These are phyloP conservation scores for Bombus balteatus DNA, from an alignment of 1,140 invertebrate genomes.

Conservation along the genomic window DNA sequence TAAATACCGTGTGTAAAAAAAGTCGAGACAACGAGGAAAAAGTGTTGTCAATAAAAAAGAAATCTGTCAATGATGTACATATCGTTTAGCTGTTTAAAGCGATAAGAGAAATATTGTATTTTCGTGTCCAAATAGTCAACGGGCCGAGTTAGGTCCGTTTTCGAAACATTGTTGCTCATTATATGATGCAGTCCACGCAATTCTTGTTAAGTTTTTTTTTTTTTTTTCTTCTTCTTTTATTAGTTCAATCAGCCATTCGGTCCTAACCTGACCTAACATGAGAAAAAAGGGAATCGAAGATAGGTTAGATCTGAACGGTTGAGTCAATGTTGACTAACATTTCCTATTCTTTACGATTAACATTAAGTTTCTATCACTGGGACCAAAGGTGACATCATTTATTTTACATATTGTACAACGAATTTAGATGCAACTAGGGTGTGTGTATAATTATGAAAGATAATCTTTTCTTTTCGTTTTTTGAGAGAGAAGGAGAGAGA, in stretches of 20 bases:
- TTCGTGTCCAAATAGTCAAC: slow-evolving; percentile 61
- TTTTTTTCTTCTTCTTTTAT: slow-evolving; percentile 17
- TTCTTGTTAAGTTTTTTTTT: slow-evolving; percentile 60
- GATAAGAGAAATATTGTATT: slow-evolving; percentile 17
- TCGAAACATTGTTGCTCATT: slow-evolving; percentile 71
- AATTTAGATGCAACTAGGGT: slow-evolving; percentile 64
- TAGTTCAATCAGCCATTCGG: slow-evolving; percentile 49
- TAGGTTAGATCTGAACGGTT: slow-evolving; percentile 61
- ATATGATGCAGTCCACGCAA: slow-evolving; percentile 27
- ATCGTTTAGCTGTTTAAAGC: slow-evolving; percentile 22
- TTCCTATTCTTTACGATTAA: slow-evolving; percentile 70
- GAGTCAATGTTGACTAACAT: slow-evolving; percentile 63
- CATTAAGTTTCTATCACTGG: slow-evolving; percentile 80
- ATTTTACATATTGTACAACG: slow-evolving; percentile 73
- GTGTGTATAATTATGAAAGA: slow-evolving; percentile 37
- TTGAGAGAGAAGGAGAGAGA: not conserved
- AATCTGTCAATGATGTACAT: slow-evolving; percentile 53
- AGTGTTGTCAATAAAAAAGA: slow-evolving; percentile 20
- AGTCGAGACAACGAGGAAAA: not conserved
- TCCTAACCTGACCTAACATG: slow-evolving; percentile 42
- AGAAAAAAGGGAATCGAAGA: not conserved
- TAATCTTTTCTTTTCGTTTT: slow-evolving; percentile 28
- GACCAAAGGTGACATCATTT: slow-evolving; percentile 80
- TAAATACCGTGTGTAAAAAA: slow-evolving; percentile 62
- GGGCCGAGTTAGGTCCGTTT: slow-evolving; percentile 5